phyloP scores from a whole-genome alignment of 1,140 invertebrate species.

The Cydia fagiglandana region DNA sequence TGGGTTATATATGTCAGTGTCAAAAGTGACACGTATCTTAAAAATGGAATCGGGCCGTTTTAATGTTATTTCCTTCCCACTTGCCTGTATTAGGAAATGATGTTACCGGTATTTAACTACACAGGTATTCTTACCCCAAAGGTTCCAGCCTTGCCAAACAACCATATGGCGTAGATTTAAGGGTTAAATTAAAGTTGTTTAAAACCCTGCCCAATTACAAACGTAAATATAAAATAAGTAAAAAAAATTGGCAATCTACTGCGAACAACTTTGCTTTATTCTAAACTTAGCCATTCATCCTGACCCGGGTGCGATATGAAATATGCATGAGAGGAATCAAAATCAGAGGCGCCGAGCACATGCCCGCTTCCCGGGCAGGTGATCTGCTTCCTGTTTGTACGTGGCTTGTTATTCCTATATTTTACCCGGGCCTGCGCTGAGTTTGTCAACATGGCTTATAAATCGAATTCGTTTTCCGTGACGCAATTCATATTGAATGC shows the following conservation, averaged over 20 bases:
- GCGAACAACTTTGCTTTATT: conserved; percentile 5
- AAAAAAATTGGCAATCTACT: not conserved
- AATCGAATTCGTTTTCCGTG: conserved; percentile 15
- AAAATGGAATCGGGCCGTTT: too few relatives aligned
- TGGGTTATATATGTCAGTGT: too few relatives aligned
- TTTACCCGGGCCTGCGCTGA: not conserved
- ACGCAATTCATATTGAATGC: not conserved
- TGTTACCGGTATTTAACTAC: too few relatives aligned
- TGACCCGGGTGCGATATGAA: conserved; percentile 3
- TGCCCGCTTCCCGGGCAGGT: conserved; percentile 6
- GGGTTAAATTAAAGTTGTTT: too few relatives aligned
- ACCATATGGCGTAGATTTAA: too few relatives aligned
- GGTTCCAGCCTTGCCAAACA: too few relatives aligned
- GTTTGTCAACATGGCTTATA: conserved; percentile 16
- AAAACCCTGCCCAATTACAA: not conserved
- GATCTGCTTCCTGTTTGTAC: conserved; percentile 19
- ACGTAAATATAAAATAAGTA: not conserved
- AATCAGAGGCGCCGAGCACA: conserved; percentile 15
- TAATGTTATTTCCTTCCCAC: too few relatives aligned
- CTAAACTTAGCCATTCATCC: not conserved
- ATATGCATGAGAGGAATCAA: conserved; percentile 18
- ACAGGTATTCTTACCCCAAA: too few relatives aligned
- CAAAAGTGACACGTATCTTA: too few relatives aligned
- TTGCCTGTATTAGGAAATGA: too few relatives aligned
- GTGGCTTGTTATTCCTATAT: conserved; percentile 20